Conservation (phyloP, 1,140 invertebrate genomes). For the Artemia franciscana region DNA sequence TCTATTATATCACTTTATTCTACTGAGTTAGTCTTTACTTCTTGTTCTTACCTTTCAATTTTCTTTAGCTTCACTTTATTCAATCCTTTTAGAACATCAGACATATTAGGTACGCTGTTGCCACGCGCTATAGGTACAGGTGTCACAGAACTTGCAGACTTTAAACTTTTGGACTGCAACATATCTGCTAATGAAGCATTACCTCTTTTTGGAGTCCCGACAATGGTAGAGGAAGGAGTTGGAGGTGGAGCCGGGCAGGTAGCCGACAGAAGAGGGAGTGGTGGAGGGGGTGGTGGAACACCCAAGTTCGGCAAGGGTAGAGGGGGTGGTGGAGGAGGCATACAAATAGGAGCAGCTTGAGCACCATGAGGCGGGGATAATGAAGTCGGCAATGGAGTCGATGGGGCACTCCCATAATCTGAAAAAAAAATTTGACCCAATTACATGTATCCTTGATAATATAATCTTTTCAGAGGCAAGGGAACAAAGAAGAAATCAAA, state of each 20-base stretch:
- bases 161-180: slow-evolving; percentile 8
- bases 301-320: slow-evolving; percentile 6
- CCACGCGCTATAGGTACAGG: background rate
- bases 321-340: slow-evolving; percentile 4
- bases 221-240: background rate
- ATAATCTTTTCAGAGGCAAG: too few relatives aligned
- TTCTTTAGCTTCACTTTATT: slow-evolving; percentile 9
- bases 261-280: background rate
- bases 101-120: slow-evolving; percentile 8
- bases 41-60: slow-evolving; percentile 10
- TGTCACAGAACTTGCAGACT: background rate
- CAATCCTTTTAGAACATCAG: slow-evolving; percentile 10
- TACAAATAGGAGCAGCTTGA: slow-evolving; percentile 4
- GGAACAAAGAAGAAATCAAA: too few relatives aligned
- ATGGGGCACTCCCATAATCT: slow-evolving; percentile 5
- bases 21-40: too few relatives aligned
- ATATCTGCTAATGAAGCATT: slow-evolving; percentile 8
- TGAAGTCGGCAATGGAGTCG: slow-evolving; percentile 1
- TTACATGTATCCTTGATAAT: too few relatives aligned
- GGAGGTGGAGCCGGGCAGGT: slow-evolving; percentile 8
- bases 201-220: background rate
- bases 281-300: slow-evolving; percentile 4
- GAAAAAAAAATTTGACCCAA: background rate
- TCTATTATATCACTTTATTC: too few relatives aligned
- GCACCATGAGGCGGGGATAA: slow-evolving; percentile 3